Evolutionary conservation across 2,888 invertebrate species (phyloP), one percentile per base, ranked within the genome.

Genomic region (Ypsolopha sequella): DNA sequence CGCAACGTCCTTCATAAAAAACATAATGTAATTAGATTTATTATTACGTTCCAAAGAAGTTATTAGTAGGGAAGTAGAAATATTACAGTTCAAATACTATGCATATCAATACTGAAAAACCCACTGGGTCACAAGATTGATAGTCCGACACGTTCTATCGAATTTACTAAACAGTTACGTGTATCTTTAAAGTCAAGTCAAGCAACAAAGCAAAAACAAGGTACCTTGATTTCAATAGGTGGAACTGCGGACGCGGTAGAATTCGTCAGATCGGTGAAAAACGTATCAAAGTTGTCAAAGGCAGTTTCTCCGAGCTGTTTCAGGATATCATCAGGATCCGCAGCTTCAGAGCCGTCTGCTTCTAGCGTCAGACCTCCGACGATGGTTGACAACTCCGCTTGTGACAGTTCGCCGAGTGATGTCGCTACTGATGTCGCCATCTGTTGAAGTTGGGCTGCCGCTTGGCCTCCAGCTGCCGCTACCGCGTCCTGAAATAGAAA

Each of bases 271-370:
- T 94, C 94, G 54, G 93, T 92, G 63, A 94, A 89, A 68, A 94
- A 91, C 60, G 92, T 93, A 68, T 96, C 96, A 61, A 96, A 90
- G 74, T 89, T 89, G 58, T 96, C 95, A 67, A 96, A 95, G 54
- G 94, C 91, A 51, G 94, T 92, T 64, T 95, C 95, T 38, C 93
- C 93, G 44, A 95, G 84, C 72, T 94, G 94, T 62, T 93, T 93
- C 65, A 95, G 91, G 55, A 95, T 90, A 62, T 95, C 94, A 59
- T 94, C 94, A 49, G 92, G 91, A 68, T 93, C 93, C 50, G 75
- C 74, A 0, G 79, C 75, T 50, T 80, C 81, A 1, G 76, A 72
- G 39, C 74, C 76, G 59, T 80, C 78, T 2, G 71, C 63, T 53
- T 88, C 87, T 8, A 88, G 72, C 36, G 91, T 89, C 45, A 91